A percentile compares a stretch with the other conserved stretches of the same genome.
These are phyloP conservation scores for Rosalia funebris DNA, from an alignment of 2,888 invertebrate genomes.

Conservation along the genomic window DNA sequence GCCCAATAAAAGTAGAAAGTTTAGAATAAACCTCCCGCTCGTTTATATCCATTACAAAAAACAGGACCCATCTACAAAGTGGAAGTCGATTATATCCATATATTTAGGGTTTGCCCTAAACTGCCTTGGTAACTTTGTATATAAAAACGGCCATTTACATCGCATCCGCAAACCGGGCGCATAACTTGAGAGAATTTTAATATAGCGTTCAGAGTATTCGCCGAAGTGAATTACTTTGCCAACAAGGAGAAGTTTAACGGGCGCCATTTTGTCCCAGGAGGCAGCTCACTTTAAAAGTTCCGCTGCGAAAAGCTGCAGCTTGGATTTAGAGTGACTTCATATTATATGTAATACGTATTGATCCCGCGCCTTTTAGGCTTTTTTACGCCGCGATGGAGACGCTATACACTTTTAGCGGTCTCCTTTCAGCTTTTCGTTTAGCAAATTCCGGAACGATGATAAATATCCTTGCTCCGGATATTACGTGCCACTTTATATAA, in stretches of 20 bases:
- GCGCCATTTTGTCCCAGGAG: constrained; percentile 62
- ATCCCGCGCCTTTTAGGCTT: constrained; percentile 16
- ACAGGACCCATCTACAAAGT: constrained; percentile 3
- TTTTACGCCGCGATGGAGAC: constrained; percentile 34
- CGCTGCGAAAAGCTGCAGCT: constrained; percentile 51
- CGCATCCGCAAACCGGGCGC: constrained; percentile 49
- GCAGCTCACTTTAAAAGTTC: constrained; percentile 62
- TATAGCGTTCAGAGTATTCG: constrained; percentile 57
- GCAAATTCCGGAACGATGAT: constrained; percentile 34
- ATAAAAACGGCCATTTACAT: constrained; percentile 61
- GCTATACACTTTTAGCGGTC: constrained; percentile 34
- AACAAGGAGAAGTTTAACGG: constrained; percentile 40
- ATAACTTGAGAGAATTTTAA: constrained; percentile 52
- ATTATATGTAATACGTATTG: constrained; percentile 60
- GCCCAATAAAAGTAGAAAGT: constrained; percentile 8
- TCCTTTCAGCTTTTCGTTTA: constrained; percentile 40
- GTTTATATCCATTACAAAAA: constrained; percentile 17
- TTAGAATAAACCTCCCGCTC: background rate
- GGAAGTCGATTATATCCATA: constrained; percentile 23
- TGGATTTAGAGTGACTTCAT: constrained; percentile 48
- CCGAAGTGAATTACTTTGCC: constrained; percentile 57
- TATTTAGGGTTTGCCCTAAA: constrained; percentile 29
- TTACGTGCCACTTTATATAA: constrained; percentile 31
- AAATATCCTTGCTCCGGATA: constrained; percentile 26
- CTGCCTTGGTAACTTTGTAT: constrained; percentile 40